Base-by-base conservation (phyloP, 2,888 invertebrate genomes). In the Drosophila barbarae region DNA sequence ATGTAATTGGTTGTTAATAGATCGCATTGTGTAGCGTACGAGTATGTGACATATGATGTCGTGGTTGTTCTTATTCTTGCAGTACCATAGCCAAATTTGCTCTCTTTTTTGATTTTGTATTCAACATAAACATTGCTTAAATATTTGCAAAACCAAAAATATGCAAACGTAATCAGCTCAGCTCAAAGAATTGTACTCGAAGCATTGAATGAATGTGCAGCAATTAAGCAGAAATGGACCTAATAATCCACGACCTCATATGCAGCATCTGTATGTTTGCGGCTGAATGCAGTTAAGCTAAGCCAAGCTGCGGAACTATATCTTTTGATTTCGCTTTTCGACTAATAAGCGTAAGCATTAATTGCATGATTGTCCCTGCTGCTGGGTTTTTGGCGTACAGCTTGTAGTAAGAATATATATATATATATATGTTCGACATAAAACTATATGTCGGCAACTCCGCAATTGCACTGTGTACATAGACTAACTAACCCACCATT, bases 1-100 rank as follows among this genome's bases (percentile, higher is more conserved):
- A 36, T 52, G 50, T 67, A 39, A 68, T 69, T 57, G 47, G 53
- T 61, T 81, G 56, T 67, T 51, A 30, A 56, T 84, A 58, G 66
- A 68, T 65, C 72, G 61, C 81, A 63, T 74, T 67, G 15, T 46
- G 28, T 70, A 34, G 36, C 35, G 50, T 59, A 60, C 44, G 46
- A 70, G 69, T 84, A 77, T 87, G 86, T 88, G 86, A 82, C 87
- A 88, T 88, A 88, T 88, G 89, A 88, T 87, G 88, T 88, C 88
- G 89, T 88, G 88, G 88, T 67, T 58, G 70, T 72, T 75, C 39
- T 34, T 39, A 58, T 70, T 52, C 74, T 72, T 81, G 78, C 84
- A 81, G 82, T 81, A 71, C 49, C n/a, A 5, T 69, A 74, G 72
- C 72, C 67, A 61, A 67, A 69, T 73, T 71, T 56, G 59, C 39